Evolutionary conservation across 2,113 vertebrate species (phyloP).

Genomic region (Calidris pygmaea): DNA sequence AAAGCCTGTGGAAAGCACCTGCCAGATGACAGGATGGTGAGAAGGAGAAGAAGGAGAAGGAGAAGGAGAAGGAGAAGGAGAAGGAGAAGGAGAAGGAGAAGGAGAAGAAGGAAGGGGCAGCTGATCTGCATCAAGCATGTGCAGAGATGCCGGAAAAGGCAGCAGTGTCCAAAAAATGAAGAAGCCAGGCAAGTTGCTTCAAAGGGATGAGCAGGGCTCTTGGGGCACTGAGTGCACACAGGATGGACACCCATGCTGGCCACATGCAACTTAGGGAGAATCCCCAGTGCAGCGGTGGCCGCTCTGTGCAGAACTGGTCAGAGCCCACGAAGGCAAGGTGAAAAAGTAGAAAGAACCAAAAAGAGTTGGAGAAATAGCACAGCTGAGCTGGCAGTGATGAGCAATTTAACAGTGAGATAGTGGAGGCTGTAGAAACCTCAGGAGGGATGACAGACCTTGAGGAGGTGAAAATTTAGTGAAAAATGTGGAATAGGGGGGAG

Average conservation of each 20-base stretch:
- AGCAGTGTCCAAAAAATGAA: neutral
- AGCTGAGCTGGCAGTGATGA: neutral
- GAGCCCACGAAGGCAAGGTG: fast-evolving
- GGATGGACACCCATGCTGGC: neutral
- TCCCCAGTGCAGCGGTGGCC: too few species aligned
- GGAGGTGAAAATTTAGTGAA: neutral
- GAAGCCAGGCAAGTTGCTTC: neutral
- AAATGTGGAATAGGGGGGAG: neutral
- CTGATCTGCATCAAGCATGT: neutral
- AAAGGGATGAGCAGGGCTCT: fast-evolving
- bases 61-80: neutral
- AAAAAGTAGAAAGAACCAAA: neutral
- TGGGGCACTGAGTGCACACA: too few species aligned
- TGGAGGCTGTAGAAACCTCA: neutral
- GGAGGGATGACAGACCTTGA: neutral
- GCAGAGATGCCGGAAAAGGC: neutral
- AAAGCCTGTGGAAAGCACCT: neutral
- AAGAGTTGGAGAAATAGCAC: neutral
- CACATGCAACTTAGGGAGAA: neutral
- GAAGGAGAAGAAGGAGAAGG: neutral
- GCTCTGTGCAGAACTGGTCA: neutral
- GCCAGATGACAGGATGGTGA: neutral
- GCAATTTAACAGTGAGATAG: neutral
- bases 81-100: too few species aligned
- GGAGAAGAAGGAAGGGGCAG: neutral